Evolutionary conservation across 2,797 vertebrate species (phyloP).

Genomic region (Scolopax rusticola): DNA sequence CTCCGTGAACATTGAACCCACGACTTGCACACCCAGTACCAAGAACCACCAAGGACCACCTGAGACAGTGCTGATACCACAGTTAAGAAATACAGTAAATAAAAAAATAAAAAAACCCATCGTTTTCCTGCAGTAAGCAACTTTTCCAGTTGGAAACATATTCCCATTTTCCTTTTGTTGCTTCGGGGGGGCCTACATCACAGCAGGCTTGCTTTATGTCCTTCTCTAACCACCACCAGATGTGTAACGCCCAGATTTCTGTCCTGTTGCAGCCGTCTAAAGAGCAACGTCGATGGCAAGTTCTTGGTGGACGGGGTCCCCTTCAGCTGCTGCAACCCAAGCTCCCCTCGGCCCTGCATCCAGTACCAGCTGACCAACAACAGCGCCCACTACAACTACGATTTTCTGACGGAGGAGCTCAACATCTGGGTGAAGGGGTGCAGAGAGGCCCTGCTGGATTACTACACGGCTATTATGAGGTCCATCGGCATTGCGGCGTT

Average conservation of each 20-base stretch:
- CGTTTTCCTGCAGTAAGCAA: not conserved
- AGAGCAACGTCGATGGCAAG: slow-evolving; percentile 89
- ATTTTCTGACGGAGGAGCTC: slow-evolving; percentile 87
- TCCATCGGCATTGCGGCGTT: slow-evolving; percentile 87
- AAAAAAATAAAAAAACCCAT: not conserved
- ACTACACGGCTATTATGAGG: slow-evolving; percentile 88
- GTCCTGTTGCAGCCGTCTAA: slow-evolving; percentile 81
- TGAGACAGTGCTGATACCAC: not conserved
- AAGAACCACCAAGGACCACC: not conserved
- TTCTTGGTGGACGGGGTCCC: slow-evolving; percentile 90
- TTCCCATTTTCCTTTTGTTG: not conserved
- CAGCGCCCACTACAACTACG: slow-evolving; percentile 90
- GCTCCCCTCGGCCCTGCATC: slow-evolving; percentile 91
- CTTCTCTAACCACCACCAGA: not conserved
- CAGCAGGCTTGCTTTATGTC: not conserved
- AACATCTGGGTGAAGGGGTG: slow-evolving; percentile 92
- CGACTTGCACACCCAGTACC: rapidly evolving
- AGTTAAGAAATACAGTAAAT: not conserved
- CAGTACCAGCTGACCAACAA: slow-evolving; percentile 91
- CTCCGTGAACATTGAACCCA: rapidly evolving
- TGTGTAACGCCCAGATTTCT: not conserved
- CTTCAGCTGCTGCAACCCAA: slow-evolving; percentile 93
- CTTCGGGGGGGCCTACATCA: not conserved
- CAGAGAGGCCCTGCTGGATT: slow-evolving; percentile 86
- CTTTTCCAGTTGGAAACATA: not conserved